These are phyloP conservation scores for Xiphophorus couchianus DNA, from an alignment of 2,113 vertebrate genomes.

Conservation along the genomic window DNA sequence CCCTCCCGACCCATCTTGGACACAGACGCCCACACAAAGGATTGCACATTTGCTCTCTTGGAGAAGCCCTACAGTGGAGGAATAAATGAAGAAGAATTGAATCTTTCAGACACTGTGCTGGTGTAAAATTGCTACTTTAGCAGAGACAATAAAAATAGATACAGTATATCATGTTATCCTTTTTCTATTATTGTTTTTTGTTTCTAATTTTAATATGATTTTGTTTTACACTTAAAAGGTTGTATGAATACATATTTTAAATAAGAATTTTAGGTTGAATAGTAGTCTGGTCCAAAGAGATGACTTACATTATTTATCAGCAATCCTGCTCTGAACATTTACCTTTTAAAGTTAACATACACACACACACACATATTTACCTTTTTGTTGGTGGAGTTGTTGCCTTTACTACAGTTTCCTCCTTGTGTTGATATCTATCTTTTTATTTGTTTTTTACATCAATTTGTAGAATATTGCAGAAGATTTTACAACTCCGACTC, in stretches of 20 bases:
- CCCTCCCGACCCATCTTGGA: slow-evolving; percentile 6
- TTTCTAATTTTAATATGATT: neutral
- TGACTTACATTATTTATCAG: neutral
- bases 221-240: neutral
- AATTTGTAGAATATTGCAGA: too few species aligned
- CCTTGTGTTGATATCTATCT: neutral
- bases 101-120: slow-evolving; percentile 29
- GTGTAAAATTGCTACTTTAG: slow-evolving; percentile 3
- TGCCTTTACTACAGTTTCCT: neutral
- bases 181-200: neutral
- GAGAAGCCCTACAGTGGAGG: slow-evolving; percentile 20
- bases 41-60: slow-evolving; percentile 8
- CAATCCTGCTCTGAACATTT: neutral
- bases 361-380: too few species aligned
- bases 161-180: neutral
- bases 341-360: too few species aligned
- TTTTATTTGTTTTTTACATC: neutral
- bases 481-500: neutral
- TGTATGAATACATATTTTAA: neutral
- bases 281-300: too few species aligned
- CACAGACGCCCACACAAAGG: slow-evolving; percentile 23
- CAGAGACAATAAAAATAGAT: slow-evolving; percentile 4
- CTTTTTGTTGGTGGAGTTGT: too few species aligned
- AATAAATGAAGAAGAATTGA: slow-evolving; percentile 43
- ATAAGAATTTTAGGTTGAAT: neutral